Evolutionary conservation across 2,797 vertebrate genomes (phyloP).

Genomic region (Sparidentex hasta): DNA sequence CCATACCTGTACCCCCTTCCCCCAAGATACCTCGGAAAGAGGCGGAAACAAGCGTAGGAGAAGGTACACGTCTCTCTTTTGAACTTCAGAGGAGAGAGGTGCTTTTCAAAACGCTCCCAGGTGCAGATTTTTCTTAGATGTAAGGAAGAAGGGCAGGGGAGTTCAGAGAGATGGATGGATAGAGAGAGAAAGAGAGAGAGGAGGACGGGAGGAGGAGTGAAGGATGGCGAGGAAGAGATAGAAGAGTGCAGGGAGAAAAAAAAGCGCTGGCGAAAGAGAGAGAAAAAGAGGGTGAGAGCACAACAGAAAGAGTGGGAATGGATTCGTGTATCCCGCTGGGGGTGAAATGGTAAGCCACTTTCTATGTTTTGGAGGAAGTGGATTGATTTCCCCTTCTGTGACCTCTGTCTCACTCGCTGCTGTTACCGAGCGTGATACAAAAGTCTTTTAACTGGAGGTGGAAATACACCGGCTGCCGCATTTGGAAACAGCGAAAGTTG

Average conservation of each 20-base stretch:
- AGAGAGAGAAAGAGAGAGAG: conserved; percentile 13
- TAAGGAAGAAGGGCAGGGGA: conserved; percentile 58
- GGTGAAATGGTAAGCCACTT: conserved; percentile 77
- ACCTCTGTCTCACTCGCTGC: conserved; percentile 74
- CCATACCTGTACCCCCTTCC: conserved; percentile 22
- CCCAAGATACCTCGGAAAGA: conserved; percentile 43
- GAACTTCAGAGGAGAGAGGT: conserved; percentile 70
- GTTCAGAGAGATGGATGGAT: conserved; percentile 53
- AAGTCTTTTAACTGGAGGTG: conserved; percentile 76
- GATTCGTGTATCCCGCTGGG: conserved; percentile 72
- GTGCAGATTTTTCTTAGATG: conserved; percentile 72
- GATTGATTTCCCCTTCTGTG: conserved; percentile 80
- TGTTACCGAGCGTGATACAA: conserved; percentile 68
- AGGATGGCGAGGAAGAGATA: conserved; percentile 17
- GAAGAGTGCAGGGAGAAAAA: neutral
- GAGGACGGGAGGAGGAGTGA: conserved; percentile 38
- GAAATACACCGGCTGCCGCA: conserved; percentile 56
- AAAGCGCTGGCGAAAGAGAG: conserved; percentile 21
- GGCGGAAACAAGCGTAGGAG: conserved; percentile 70
- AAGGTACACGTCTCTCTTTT: conserved; percentile 64
- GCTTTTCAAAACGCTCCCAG: conserved; percentile 77
- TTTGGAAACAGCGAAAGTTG: conserved; percentile 50
- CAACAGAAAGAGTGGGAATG: conserved; percentile 51
- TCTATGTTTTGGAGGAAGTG: conserved; percentile 78
- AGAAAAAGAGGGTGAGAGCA: conserved; percentile 37